These are phyloP conservation scores for Zosterops pallidus DNA, from an alignment of 2,113 vertebrate genomes.

Conservation along the genomic window DNA sequence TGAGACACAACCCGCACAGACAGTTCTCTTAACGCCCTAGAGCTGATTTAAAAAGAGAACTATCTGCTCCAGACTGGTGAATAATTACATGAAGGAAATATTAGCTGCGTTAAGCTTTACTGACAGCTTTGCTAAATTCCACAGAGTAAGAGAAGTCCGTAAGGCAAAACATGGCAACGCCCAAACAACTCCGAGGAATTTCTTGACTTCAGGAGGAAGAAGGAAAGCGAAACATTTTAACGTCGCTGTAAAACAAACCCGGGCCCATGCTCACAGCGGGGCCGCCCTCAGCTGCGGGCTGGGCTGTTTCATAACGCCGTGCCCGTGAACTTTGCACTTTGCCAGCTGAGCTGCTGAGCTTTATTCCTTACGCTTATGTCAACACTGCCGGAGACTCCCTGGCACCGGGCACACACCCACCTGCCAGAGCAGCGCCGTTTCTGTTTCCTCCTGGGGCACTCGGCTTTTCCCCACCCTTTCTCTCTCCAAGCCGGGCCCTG, in stretches of 20 bases:
- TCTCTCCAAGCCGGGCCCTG: background rate
- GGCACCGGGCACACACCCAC: background rate
- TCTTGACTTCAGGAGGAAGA: background rate
- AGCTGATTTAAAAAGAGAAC: background rate
- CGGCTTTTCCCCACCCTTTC: background rate
- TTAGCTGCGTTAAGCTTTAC: accelerated
- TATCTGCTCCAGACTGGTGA: background rate
- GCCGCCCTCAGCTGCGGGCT: accelerated
- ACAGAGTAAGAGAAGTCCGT: background rate
- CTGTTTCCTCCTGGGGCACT: background rate
- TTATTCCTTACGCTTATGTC: background rate
- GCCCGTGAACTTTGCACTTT: background rate
- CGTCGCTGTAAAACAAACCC: accelerated
- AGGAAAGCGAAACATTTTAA: background rate
- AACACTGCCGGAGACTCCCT: background rate
- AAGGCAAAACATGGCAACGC: background rate
- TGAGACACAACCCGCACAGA: no score
- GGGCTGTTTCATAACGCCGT: background rate
- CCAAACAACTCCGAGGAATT: background rate
- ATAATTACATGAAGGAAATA: accelerated
- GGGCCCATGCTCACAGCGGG: accelerated
- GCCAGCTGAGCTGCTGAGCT: background rate
- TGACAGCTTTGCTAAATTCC: accelerated
- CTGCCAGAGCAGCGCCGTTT: background rate
- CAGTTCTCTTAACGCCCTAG: background rate